Base-by-base conservation (phyloP, 2,888 invertebrate genomes). In the Meta bourneti region DNA sequence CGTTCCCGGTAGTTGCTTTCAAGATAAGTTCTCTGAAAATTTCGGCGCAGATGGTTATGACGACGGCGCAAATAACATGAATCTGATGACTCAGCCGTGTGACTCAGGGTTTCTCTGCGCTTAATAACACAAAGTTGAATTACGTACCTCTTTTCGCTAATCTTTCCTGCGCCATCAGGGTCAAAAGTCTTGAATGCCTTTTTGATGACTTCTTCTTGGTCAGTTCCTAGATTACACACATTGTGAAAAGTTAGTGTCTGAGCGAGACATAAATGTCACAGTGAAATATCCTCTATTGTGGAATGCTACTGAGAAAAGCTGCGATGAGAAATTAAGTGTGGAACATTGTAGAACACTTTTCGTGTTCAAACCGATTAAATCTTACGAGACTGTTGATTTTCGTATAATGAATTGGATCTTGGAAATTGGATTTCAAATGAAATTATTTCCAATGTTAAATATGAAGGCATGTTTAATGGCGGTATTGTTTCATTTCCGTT, bases 161-260 rank as follows among this genome's bases (percentile, higher is more conserved):
- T 93, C 87, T 94, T 93, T 9, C 94, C 94, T 19, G 93, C 93
- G 93, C 97, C 93, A 74, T 96, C 94, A 93, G 97, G 97, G 95
- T 98, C 98, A 96, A 98, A 98, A 95, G 97, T 97, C 96, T 97
- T 97, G 97, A 98, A 98, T 95, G 98, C 98, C 95, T 97, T 97
- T 95, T 97, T 97, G 95, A 98, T 98, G 94, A 98, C 97, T 94
- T 97, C 98, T 95, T 98, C 98, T 94, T 98, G 98, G 95, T 98
- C 98, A 94, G 97, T 96, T 95, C 97, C 97, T 95, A 93, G 19
- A 52, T 19, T 34, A 69, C 34, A 34, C 34, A 34, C 34, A 34
- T 34, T 34, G 34, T 34, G 34, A 34, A 34, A 34, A 34, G 34
- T 34, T 34, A 34, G 34, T 34, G 34, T 34, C 34, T 1, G 34